Evolutionary conservation across 1,140 invertebrate genomes (phyloP).

Genomic region (Pseudomyrmex cubaensis): DNA sequence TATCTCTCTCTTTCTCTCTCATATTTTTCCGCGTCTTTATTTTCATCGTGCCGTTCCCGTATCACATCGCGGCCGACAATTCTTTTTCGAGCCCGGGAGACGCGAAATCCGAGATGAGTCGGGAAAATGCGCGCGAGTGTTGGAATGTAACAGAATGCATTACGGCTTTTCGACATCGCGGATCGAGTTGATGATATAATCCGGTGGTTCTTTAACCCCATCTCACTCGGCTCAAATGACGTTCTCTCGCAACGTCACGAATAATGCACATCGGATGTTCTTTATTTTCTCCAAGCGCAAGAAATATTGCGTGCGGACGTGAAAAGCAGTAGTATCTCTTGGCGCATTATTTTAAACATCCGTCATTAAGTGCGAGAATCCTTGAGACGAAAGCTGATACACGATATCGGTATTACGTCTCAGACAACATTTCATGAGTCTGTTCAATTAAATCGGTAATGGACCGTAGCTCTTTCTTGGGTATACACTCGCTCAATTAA

Average conservation of each 20-base stretch:
- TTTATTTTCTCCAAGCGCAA: not conserved
- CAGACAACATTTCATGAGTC: not conserved
- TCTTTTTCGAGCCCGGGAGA: conserved; percentile 38
- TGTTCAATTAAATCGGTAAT: conserved; percentile 9
- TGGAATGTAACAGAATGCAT: conserved; percentile 50
- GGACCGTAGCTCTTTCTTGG: too few species aligned
- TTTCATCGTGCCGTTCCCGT: conserved; percentile 10
- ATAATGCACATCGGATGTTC: not conserved
- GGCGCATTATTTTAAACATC: too few species aligned
- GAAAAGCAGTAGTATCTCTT: not conserved
- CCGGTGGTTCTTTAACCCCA: conserved; percentile 39
- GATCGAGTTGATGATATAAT: conserved; percentile 35
- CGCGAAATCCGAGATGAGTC: conserved; percentile 48
- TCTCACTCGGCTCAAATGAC: not conserved
- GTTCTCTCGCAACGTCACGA: not conserved
- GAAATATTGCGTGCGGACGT: not conserved
- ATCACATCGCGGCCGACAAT: conserved; percentile 15
- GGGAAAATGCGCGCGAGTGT: conserved; percentile 20
- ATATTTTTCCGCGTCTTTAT: conserved; percentile 29
- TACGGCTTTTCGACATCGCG: conserved; percentile 19
- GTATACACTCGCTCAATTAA: too few species aligned
- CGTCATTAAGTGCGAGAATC: too few species aligned
- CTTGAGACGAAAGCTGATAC: too few species aligned
- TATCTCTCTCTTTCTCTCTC: conserved; percentile 55
- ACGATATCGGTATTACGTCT: too few species aligned